Percentiles rank a stretch among this genome's conserved stretches.
Conservation (phyloP, 2,888 invertebrate genomes). For the Aphidius colemani region DNA sequence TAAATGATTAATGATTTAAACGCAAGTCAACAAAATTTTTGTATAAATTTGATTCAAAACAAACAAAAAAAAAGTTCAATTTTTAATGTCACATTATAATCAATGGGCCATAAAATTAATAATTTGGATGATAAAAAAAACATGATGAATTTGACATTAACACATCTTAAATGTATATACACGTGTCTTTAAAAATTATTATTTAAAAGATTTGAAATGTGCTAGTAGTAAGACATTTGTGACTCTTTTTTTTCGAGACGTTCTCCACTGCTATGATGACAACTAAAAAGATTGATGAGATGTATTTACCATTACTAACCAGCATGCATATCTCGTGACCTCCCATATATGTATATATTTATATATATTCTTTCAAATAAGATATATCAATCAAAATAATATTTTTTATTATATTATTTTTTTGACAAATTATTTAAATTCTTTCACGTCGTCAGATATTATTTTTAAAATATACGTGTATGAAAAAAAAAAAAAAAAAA, state of each 20-base stretch:
- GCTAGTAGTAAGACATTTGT: conserved; percentile 21
- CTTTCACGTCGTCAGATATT: conserved; percentile 1
- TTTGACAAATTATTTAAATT: conserved; percentile 32
- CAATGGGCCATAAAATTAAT: no score
- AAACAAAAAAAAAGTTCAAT: no score
- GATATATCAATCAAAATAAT: conserved; percentile 2
- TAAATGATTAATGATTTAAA: background rate
- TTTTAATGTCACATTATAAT: no score
- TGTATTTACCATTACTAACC: conserved; percentile 47
- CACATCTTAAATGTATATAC: conserved; percentile 44
- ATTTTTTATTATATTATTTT: conserved; percentile 7
- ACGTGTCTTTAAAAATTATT: conserved; percentile 41
- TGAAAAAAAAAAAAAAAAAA: no score
- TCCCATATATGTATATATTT: background rate
- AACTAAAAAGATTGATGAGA: conserved; percentile 56
- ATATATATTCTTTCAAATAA: conserved; percentile 2
- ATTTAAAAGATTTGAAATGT: conserved; percentile 10
- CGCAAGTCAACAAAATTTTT: background rate
- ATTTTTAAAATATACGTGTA: background rate
- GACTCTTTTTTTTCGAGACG: background rate
- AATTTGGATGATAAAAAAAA: background rate
- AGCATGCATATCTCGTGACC: conserved; percentile 8
- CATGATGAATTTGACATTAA: conserved; percentile 20
- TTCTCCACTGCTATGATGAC: conserved; percentile 34
- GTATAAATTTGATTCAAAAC: background rate